These are phyloP conservation scores for Psittacula cyanocephala DNA, from an alignment of 2,113 vertebrate genomes.

Conservation along the genomic window DNA sequence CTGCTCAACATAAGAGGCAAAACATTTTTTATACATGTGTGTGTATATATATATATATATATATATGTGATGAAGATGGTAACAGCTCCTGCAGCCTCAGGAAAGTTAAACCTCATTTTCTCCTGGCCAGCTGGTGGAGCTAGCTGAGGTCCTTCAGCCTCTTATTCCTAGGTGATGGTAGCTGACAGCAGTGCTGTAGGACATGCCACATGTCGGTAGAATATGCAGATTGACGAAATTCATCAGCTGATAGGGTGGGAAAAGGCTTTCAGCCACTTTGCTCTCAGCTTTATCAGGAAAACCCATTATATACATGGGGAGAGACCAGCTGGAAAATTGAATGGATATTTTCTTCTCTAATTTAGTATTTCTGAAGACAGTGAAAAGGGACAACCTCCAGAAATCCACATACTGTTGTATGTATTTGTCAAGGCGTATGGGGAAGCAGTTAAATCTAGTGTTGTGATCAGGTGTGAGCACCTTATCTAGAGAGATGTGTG, in stretches of 20 bases:
- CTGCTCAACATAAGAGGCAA: not conserved
- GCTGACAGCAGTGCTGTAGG: not conserved
- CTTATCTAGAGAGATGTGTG: not conserved
- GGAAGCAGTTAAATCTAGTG: not conserved
- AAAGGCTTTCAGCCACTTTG: not conserved
- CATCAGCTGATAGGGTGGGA: not conserved
- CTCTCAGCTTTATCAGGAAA: not conserved
- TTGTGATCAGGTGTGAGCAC: not conserved
- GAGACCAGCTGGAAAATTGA: not conserved
- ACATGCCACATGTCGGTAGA: rapidly evolving
- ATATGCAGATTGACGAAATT: not conserved
- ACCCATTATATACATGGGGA: not conserved
- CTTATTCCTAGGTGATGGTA: not conserved
- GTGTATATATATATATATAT: no score
- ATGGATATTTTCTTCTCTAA: not conserved
- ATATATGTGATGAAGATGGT: not conserved
- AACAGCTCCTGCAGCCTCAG: not conserved
- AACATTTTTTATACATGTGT: not conserved
- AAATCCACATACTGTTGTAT: not conserved
- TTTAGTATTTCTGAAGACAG: not conserved
- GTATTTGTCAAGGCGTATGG: not conserved
- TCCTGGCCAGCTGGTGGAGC: not conserved
- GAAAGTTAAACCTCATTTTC: not conserved
- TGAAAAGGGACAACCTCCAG: not conserved
- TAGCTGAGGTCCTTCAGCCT: not conserved